Evolutionary conservation across 2,797 vertebrate genomes (phyloP).

Genomic region (Leuciscus waleckii): DNA sequence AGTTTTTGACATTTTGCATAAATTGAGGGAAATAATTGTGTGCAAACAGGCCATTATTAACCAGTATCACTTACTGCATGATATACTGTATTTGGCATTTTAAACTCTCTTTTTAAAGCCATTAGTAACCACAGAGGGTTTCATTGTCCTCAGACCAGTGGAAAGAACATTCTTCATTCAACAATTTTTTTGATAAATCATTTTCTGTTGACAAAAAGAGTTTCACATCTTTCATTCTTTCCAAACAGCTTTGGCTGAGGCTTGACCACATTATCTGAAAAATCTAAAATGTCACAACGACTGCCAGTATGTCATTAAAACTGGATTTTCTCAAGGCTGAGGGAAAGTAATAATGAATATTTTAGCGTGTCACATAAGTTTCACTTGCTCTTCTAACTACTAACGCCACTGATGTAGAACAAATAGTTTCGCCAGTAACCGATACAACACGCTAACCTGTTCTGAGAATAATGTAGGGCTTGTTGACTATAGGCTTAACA

Average conservation of each 20-base stretch:
- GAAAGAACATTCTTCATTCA: slow-evolving; percentile 6
- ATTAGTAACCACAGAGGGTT: slow-evolving; percentile 3
- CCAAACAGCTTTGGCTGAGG: neutral
- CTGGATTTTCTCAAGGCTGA: neutral
- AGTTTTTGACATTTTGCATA: neutral
- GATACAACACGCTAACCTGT: neutral
- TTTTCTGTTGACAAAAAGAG: slow-evolving; percentile 7
- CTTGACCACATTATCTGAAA: slow-evolving; percentile 21
- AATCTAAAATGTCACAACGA: neutral
- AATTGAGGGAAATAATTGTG: neutral
- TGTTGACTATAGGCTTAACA: slow-evolving; percentile 4
- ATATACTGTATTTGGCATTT: slow-evolving; percentile 1
- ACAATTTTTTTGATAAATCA: neutral
- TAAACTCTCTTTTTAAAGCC: neutral
- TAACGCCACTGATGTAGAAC: slow-evolving; percentile 17
- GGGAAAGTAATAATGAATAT: slow-evolving; percentile 11
- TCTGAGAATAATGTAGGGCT: slow-evolving; percentile 22
- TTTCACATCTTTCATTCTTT: neutral
- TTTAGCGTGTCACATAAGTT: neutral
- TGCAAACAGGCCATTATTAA: neutral
- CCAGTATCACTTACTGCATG: neutral
- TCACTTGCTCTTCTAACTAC: neutral
- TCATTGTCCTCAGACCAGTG: slow-evolving; percentile 11
- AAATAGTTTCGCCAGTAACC: slow-evolving; percentile 19
- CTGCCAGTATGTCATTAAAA: neutral